Base-by-base conservation (phyloP, 23 tunicate genomes). In the Aplidium turbinatum region DNA sequence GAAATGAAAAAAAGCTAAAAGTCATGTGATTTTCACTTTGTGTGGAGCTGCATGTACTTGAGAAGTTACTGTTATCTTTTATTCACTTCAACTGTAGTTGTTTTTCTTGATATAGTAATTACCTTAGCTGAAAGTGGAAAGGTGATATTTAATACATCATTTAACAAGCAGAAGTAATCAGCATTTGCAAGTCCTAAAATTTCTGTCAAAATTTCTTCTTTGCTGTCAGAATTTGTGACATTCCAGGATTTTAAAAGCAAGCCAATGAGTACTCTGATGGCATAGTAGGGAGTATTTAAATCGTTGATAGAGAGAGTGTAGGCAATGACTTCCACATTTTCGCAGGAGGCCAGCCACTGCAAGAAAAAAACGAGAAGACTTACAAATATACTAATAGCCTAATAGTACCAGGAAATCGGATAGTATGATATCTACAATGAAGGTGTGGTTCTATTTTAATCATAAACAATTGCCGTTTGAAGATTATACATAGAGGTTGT, bases 281-380 rank as follows among this genome's bases (percentile, higher is more conserved):
- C 84, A 84, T 84, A 91, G 52, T 70, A 91, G 5, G 87, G 86
- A 31, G 73, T 20, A 29, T 68, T 73, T n/a, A 52, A 57, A 68
- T 91, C 83, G 70, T 84, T 91, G 33, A 91, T 71, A 6, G 97
- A 79, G 2, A 91, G 83, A 23, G 81, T 65, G 53, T 78, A 91
- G 1, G 82, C 42, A 58, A 79, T 66, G 11, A 91, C 97, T 33
- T 75, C 63, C 13, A 73, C 75, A 27, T 65, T 77, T 66, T 84
- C 87, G 25, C 57, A 28, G 20, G 76, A 65, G 16, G 91, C 89
- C 38, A 78, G 70, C 97, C 97, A 91, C 97, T 91, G 72, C 33
- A 48, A 77, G 31, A 4, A 47, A 1, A 76, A 18, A 58, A 20
- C 27, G 6, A n/a, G n/a, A n/a, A n/a, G n/a, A n/a, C n/a, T n/a